Evolutionary conservation across 2,113 vertebrate genomes (phyloP).

Genomic region (Pituophis catenifer): DNA sequence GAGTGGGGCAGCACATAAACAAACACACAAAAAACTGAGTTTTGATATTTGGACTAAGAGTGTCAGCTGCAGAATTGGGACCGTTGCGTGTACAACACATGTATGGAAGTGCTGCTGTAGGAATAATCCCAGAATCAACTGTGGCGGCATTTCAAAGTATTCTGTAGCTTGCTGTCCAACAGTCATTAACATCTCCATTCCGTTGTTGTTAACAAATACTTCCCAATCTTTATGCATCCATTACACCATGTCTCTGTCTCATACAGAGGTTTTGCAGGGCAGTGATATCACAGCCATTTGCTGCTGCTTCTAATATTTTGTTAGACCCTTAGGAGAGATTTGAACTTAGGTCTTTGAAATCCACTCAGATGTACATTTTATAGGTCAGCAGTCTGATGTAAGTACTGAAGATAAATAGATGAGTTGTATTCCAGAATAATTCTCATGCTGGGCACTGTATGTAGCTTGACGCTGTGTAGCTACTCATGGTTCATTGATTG

Average conservation of each 20-base stretch:
- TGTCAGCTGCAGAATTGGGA: background rate
- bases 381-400: background rate
- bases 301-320: background rate
- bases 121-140: background rate
- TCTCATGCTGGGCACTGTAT: background rate
- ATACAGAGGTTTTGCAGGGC: background rate
- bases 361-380: background rate
- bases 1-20: background rate
- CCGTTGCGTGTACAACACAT: background rate
- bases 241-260: background rate
- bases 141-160: background rate
- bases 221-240: background rate
- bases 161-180: background rate
- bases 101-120: background rate
- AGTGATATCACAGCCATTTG: background rate
- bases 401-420: background rate
- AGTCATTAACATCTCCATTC: background rate
- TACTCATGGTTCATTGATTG: background rate
- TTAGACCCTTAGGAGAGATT: background rate
- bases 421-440: background rate
- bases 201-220: background rate
- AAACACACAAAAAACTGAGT: background rate
- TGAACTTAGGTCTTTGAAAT: background rate
- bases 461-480: background rate
- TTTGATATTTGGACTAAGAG: background rate